A percentile compares a stretch with the other conserved stretches of the same genome.
Conservation (phyloP, 1,140 invertebrate genomes). For the Cotesia typhae region DNA sequence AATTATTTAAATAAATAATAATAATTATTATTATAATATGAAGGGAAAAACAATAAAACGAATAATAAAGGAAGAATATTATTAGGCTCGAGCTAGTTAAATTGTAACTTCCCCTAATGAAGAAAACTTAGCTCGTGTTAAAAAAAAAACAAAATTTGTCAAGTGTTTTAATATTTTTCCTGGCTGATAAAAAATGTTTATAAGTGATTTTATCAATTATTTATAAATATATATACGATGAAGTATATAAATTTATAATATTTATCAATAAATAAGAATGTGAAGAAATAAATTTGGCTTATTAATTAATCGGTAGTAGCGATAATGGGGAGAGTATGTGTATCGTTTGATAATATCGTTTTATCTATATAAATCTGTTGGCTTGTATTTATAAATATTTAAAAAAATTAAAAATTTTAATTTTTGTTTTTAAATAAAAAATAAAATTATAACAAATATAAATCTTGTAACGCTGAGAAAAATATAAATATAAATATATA, state of each 20-base stretch:
- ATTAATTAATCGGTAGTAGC: slow-evolving; percentile 32
- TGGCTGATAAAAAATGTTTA: not conserved
- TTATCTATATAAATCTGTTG: slow-evolving; percentile 21
- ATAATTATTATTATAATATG: too few species aligned
- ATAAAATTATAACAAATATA: too few species aligned
- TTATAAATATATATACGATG: slow-evolving; percentile 1
- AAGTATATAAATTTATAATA: not conserved
- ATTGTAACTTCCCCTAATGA: slow-evolving; percentile 19
- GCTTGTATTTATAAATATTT: slow-evolving; percentile 12
- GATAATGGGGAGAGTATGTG: slow-evolving; percentile 40
- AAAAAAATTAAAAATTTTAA: not conserved
- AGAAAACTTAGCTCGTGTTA: not conserved
- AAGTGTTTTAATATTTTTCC: slow-evolving; percentile 28
- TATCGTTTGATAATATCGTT: slow-evolving; percentile 9
- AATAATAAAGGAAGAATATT: slow-evolving; percentile 15
- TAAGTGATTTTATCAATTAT: not conserved
- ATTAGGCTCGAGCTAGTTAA: not conserved
- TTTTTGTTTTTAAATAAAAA: not conserved
- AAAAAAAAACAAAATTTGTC: not conserved
- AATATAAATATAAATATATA: slow-evolving; percentile 42
- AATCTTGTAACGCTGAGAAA: slow-evolving; percentile 37
- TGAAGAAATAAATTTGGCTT: not conserved
- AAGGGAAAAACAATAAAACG: not conserved
- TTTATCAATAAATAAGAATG: slow-evolving; percentile 10
- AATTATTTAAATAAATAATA: not conserved